Evolutionary conservation across 2,797 vertebrate species (phyloP).

Genomic region (Hydrolagus colliei): DNA sequence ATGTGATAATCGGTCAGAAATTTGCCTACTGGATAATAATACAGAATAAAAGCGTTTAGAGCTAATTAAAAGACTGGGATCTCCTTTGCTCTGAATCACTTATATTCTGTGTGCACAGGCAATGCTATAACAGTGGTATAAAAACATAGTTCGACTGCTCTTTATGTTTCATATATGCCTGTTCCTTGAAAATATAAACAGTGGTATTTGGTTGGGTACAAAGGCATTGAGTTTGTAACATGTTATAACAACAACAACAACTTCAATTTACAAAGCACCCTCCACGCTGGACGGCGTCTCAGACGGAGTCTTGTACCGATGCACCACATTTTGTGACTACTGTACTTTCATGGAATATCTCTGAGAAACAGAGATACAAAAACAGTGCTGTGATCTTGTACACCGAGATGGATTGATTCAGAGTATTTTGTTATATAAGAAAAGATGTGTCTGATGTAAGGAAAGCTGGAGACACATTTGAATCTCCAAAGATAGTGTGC

Average conservation of each 20-base stretch:
- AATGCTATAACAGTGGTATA: background rate
- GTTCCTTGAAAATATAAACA: too few species aligned
- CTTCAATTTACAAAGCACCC: too few species aligned
- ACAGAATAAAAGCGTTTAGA: too few species aligned
- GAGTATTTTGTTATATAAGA: background rate
- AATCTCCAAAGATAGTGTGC: background rate
- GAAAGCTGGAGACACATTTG: background rate
- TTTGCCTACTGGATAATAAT: too few species aligned
- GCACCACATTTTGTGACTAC: slow-evolving; percentile 1
- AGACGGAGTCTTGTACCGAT: background rate
- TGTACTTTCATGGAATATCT: background rate
- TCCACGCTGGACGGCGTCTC: too few species aligned
- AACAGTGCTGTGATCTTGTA: background rate
- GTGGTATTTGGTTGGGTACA: too few species aligned
- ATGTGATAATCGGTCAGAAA: too few species aligned
- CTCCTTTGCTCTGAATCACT: too few species aligned
- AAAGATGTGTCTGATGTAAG: background rate
- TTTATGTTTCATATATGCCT: too few species aligned
- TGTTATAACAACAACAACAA: too few species aligned
- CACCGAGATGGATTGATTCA: background rate
- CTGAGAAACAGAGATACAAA: background rate
- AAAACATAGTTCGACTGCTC: background rate
- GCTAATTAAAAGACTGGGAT: too few species aligned
- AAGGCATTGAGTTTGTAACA: too few species aligned
- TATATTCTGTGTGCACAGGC: background rate